Percentiles rank a stretch among this genome's conserved stretches.
Conservation (phyloP, 92 coral and sea anemone genomes). For the Galaxea fascicularis region DNA sequence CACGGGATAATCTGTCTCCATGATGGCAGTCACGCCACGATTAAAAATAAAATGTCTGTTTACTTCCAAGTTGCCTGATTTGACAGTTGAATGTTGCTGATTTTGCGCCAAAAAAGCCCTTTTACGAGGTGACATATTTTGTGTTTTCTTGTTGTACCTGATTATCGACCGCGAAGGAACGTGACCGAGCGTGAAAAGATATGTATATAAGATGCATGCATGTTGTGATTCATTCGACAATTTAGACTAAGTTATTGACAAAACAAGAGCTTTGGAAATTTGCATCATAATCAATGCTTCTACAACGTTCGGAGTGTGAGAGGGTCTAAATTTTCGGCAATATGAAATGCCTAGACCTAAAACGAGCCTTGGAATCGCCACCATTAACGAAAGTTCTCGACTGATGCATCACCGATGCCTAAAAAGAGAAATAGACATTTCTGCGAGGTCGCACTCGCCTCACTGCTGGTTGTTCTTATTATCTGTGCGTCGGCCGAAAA, state of each 20-base stretch:
- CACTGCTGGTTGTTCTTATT: not conserved
- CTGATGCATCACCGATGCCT: slow-evolving; percentile 2
- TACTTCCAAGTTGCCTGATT: too few species aligned
- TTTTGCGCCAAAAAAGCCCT: too few species aligned
- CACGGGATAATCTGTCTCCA: too few species aligned
- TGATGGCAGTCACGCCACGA: too few species aligned
- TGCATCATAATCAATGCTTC: slow-evolving; percentile 13
- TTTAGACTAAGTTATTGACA: not conserved
- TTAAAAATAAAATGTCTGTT: too few species aligned
- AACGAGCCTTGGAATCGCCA: not conserved
- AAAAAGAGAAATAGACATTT: not conserved
- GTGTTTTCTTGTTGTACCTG: too few species aligned
- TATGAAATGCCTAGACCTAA: not conserved
- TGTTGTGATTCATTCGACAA: too few species aligned
- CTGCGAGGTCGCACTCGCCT: not conserved
- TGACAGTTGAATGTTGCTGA: too few species aligned
- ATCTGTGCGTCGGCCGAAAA: not conserved
- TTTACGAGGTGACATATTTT: too few species aligned
- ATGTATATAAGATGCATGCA: too few species aligned
- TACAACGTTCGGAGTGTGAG: not conserved
- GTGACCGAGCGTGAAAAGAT: too few species aligned
- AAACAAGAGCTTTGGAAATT: not conserved
- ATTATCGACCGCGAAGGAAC: too few species aligned
- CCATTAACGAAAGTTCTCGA: not conserved
- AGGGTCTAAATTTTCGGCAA: not conserved